Evolutionary conservation across 2,113 vertebrate species (phyloP), one percentile per base, ranked within the genome.

Genomic region (Halichoerus grypus): DNA sequence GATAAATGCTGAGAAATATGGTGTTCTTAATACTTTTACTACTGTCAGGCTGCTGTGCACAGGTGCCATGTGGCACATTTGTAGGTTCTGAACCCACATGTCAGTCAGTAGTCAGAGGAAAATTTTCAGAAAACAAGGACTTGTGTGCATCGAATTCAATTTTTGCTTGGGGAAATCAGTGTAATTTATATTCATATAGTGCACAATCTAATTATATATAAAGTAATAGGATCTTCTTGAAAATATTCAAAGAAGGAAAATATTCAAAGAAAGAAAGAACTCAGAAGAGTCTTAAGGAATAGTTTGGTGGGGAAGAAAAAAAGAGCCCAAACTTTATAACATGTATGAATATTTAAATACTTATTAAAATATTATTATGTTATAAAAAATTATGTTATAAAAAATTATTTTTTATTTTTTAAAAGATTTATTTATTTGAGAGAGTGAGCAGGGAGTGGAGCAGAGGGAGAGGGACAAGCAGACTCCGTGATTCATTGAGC

Each of bases 161-260:
- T 87, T 77, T 61, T 72, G 59, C 53, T 86, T 92, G 36, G 80
- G 88, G 84, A 97, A 83, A 94, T 63, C 59, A 51, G 77, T 39
- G 46, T 55, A 88, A 96, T 96, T 97, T 97, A 91, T 87, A 85
- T 86, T 79, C 71, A n/a, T 82, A 49, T 91, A 26, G 71, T 24
- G 3, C 28, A 55, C n/a, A 28, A 55, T 81, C 61, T 92, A 91
- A 79, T 89, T 97, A 79, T 24, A 16, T 79, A 39, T 59, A 65
- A 46, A 67, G 55, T 76, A 79, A 59, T 67, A 88, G 36, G 84
- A n/a, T 93, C 49, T n/a, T 69, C 42, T 83, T 83, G 46, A 74
- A 93, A 80, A 33, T 90, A 86, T 72, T 86, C 84, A 94, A 74
- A 80, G 61, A 92, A 74, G 92, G 74, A 67, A 93, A 80, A 91